phyloP scores from a whole-genome alignment of 1,140 invertebrate species.

The Drosophila murphyi region DNA sequence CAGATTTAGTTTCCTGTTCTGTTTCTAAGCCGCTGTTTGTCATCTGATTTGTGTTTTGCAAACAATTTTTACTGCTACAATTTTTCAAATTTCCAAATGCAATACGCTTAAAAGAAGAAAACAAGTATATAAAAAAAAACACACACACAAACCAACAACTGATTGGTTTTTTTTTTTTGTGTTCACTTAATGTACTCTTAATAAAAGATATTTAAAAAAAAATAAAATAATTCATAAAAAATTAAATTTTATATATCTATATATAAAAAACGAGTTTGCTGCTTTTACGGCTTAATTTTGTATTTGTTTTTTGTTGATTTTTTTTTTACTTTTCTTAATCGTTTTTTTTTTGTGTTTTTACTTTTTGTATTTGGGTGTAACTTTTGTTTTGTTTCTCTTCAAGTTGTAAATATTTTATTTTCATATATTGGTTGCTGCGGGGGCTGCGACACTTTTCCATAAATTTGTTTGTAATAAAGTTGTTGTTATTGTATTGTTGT shows the following conservation, averaged over 20 bases:
- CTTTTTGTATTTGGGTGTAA: slow-evolving; percentile 18
- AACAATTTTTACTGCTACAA: slow-evolving; percentile 18
- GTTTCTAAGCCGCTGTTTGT: background rate
- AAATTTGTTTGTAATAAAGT: background rate
- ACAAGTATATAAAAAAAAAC: slow-evolving; percentile 4
- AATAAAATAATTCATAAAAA: slow-evolving; percentile 59
- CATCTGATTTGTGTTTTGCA: slow-evolving; percentile 3
- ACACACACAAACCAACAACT: slow-evolving; percentile 23
- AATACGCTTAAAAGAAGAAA: slow-evolving; percentile 9
- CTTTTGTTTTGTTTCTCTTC: slow-evolving; percentile 1
- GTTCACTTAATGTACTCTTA: slow-evolving; percentile 66
- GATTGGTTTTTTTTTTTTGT: slow-evolving; percentile 14
- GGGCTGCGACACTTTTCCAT: slow-evolving; percentile 17
- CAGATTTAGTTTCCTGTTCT: background rate
- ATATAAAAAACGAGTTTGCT: slow-evolving; percentile 44
- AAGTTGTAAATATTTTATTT: slow-evolving; percentile 9
- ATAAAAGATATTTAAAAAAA: slow-evolving; percentile 56
- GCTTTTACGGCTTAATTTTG: slow-evolving; percentile 34
- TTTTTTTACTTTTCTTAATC: slow-evolving; percentile 14
- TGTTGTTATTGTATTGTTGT: too few species aligned
- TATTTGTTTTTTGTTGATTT: slow-evolving; percentile 29
- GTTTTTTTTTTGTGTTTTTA: slow-evolving; percentile 19
- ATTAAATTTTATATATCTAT: slow-evolving; percentile 53
- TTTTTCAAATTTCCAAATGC: slow-evolving; percentile 17
- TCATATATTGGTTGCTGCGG: slow-evolving; percentile 6